Evolutionary conservation across 2,888 invertebrate species (phyloP), one percentile per base, ranked within the genome.

Genomic region (Spialia ferax): DNA sequence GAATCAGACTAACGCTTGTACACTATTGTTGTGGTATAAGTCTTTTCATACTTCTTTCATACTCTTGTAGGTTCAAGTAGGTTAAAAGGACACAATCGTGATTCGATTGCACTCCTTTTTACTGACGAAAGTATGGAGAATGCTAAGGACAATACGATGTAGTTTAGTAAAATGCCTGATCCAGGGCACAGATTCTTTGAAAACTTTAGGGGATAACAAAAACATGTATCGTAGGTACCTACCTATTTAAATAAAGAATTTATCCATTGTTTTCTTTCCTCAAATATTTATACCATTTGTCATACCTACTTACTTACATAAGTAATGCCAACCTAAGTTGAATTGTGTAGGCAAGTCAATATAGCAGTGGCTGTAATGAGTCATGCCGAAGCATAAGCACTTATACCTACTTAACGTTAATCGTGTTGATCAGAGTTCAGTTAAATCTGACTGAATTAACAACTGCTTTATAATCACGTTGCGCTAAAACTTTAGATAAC

Each of bases 1-100:
- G 81, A 80, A 82, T 79, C 74, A 72, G 76, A 69, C 45, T 29
- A 32, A 8, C 13, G 66, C 70, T 69, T 64, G 65, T 69, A 60
- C 70, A 69, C 69, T 70, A 70, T 70, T 72, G 71, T 72, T 70
- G 71, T 57, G 56, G 68, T 65, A 55, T 23, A 45, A 45, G 20
- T 10, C 18, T n/a, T 52, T 23, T 23, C 42, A 52, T 8, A 52
- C 13, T 10, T 10, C 6, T 52, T 23, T 23, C 42, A 52, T 8
- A 52, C 13, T 8, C n/a, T 42, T 42, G 11, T 15, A 15, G 6
- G 42, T 15, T 42, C 6, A 15, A 42, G 45, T 45, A 20, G 48
- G 48, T 20, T 48, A 48, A 48, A 48, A 48, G 0, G 48, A 10
- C 48, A 48, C 10, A 20, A 20, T 20, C 11, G 48, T 48, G 48